phyloP scores from a whole-genome alignment of 2,888 invertebrate genomes.

The Thymelicus lineola region DNA sequence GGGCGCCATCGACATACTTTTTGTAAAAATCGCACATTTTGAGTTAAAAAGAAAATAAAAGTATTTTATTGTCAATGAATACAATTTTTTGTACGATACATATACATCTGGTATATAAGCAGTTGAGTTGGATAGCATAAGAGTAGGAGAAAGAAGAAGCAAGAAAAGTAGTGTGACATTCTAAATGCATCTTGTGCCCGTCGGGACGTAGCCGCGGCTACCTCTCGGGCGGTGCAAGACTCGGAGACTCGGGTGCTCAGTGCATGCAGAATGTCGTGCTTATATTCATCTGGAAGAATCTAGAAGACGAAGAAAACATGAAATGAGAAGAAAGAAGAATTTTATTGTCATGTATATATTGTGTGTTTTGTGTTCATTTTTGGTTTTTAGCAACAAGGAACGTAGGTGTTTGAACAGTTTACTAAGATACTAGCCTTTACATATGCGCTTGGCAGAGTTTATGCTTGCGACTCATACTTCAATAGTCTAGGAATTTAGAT shows the following conservation, averaged over 20 bases:
- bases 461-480: neutral
- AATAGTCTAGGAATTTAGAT: neutral
- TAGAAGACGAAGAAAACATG: neutral
- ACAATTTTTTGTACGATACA: no score
- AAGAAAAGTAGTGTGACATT: constrained; percentile 62
- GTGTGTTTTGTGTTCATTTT: neutral
- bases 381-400: no score
- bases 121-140: constrained; percentile 20
- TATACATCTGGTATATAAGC: no score
- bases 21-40: no score
- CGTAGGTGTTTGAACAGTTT: no score
- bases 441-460: no score
- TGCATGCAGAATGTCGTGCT: constrained; percentile 57
- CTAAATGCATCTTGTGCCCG: constrained; percentile 75
- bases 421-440: no score
- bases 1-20: no score
- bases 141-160: constrained; percentile 17
- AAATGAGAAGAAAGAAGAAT: constrained; percentile 18
- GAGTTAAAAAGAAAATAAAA: no score
- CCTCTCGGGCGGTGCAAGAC: constrained; percentile 53
- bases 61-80: no score
- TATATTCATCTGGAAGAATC: constrained; percentile 41
- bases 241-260: constrained; percentile 50
- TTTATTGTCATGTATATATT: neutral
- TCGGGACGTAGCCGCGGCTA: constrained; percentile 44